Conservation (phyloP, 2,113 vertebrate species). For the Polypterus senegalus region DNA sequence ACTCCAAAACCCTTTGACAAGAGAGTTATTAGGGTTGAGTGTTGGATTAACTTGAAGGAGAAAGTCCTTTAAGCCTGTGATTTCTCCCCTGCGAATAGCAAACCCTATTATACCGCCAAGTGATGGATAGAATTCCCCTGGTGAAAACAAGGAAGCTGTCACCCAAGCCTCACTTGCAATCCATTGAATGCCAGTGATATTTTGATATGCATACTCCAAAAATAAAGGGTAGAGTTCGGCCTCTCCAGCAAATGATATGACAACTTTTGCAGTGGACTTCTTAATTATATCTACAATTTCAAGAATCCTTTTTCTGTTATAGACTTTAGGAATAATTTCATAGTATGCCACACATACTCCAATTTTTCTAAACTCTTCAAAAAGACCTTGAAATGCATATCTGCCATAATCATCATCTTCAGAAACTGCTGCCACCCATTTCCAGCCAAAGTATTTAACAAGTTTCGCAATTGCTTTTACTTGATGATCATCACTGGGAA, state of each 20-base stretch:
- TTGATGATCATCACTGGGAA: slow-evolving; percentile 39
- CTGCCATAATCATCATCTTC: slow-evolving; percentile 50
- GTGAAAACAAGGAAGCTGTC: slow-evolving; percentile 44
- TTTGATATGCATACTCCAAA: slow-evolving; percentile 43
- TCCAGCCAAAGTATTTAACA: slow-evolving; percentile 25
- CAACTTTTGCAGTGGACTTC: slow-evolving; percentile 43
- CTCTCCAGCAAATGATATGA: slow-evolving; percentile 47
- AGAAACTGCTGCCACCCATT: slow-evolving; percentile 44
- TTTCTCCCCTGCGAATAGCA: slow-evolving; percentile 39
- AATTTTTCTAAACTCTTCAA: slow-evolving; percentile 18
- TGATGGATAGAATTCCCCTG: slow-evolving; percentile 40
- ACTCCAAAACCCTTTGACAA: slow-evolving; percentile 47
- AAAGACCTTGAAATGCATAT: slow-evolving; percentile 43
- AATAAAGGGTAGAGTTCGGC: slow-evolving; percentile 50
- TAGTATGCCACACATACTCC: slow-evolving; percentile 15
- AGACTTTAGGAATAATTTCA: slow-evolving; percentile 23
- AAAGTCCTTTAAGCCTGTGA: slow-evolving; percentile 40
- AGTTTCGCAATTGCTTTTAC: slow-evolving; percentile 15
- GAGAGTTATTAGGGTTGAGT: slow-evolving; percentile 31
- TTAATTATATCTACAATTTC: slow-evolving; percentile 49
- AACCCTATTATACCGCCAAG: slow-evolving; percentile 53
- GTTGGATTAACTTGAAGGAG: slow-evolving; percentile 38
- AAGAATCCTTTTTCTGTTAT: slow-evolving; percentile 30
- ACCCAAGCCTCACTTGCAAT: slow-evolving; percentile 58
- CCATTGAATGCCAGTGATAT: slow-evolving; percentile 54